Base-by-base conservation (phyloP, 2,888 invertebrate genomes). In the Yponomeuta plumbellus region DNA sequence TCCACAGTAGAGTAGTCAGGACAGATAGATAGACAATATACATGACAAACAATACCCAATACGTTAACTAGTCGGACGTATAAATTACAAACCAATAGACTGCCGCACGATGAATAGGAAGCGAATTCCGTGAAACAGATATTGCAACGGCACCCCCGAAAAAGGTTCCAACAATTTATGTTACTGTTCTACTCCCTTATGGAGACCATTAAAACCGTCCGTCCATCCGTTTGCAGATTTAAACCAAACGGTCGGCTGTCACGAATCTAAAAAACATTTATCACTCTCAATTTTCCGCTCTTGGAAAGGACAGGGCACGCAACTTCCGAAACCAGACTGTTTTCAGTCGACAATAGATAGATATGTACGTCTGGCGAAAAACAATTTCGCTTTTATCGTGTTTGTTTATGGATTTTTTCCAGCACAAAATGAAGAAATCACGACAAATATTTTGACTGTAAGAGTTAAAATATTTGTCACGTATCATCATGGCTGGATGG, bases 161-260 rank as follows among this genome's bases (percentile, higher is more conserved):
- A 80, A 80, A 80, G 76, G 73, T 69, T 73, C 74, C 44, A 52
- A 73, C 79, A 85, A 86, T 84, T 79, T 85, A 85, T 85, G 77
- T 77, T 78, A 78, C 81, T 78, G 78, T 83, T 79, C 78, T 78
- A 76, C 74, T 82, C 83, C 84, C 81, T 86, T 84, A 79, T 80
- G 73, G 72, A 77, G 79, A 74, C 85, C 85, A 87, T 88, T 88
- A 85, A 86, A 85, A 84, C 79, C 80, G 85, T 80, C 81, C 81
- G 80, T 83, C 81, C 81, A 80, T 83, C 81, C 84, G 81, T 83
- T 86, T 72, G 79, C 77, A 83, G 85, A 84, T 84, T 87, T 84
- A 85, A 85, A 78, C 81, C 80, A 79, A 85, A 85, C 77, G 80
- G 78, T 78, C 72, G 73, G 73, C 76, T 76, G 80, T 84, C 84